These are phyloP conservation scores for Scyliorhinus canicula DNA, from an alignment of 2,797 vertebrate species.

Conservation along the genomic window DNA sequence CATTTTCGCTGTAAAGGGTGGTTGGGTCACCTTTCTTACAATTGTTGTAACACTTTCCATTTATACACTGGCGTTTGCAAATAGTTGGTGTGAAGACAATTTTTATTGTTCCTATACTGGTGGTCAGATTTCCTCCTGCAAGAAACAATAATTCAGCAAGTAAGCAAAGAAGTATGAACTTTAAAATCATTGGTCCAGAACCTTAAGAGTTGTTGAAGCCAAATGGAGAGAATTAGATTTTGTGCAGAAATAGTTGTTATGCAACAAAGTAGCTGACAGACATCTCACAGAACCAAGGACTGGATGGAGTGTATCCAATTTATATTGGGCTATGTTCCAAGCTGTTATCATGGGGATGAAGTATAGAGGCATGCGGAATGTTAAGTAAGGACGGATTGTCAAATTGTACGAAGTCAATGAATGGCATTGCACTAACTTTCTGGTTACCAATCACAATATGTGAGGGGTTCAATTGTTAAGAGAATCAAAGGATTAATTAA, in stretches of 20 bases:
- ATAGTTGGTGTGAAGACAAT: conserved; percentile 87
- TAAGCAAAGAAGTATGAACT: neutral
- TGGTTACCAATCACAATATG: conserved; percentile 21
- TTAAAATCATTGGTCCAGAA: conserved; percentile 41
- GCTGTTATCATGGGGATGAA: conserved; percentile 54
- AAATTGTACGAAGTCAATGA: conserved; percentile 53
- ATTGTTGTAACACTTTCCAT: conserved; percentile 77
- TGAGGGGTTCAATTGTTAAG: neutral
- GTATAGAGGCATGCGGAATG: conserved; percentile 47
- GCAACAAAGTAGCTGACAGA: conserved; percentile 50
- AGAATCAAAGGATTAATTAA: neutral
- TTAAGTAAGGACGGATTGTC: conserved; percentile 59
- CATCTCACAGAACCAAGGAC: conserved; percentile 54
- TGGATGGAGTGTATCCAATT: conserved; percentile 50
- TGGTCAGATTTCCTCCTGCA: conserved; percentile 81
- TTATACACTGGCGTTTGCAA: conserved; percentile 76
- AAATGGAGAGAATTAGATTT: conserved; percentile 51
- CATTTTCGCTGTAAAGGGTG: conserved; percentile 82
- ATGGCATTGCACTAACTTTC: conserved; percentile 45
- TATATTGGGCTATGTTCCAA: conserved; percentile 52
- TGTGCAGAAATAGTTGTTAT: conserved; percentile 55
- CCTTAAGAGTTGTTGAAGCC: conserved; percentile 45
- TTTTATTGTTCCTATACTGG: conserved; percentile 87
- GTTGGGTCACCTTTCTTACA: conserved; percentile 86
- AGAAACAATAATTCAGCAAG: conserved; percentile 52